Evolutionary conservation across 2,113 vertebrate genomes (phyloP).

Genomic region (Equus quagga): DNA sequence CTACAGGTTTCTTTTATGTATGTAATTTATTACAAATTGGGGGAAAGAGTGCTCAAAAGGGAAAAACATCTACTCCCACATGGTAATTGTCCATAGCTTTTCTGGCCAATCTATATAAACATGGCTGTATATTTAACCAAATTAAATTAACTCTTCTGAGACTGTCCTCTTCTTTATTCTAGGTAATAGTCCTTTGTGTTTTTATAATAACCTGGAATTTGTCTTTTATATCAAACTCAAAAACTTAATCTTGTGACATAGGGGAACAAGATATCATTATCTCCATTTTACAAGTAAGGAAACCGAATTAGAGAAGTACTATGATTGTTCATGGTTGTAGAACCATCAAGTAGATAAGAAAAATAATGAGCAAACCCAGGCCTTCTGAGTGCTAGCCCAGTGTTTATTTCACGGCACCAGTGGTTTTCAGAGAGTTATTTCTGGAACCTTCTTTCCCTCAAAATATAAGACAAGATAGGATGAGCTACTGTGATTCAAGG

Average conservation of each 20-base stretch:
- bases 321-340: not conserved
- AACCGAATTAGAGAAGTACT: not conserved
- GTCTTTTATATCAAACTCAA: not conserved
- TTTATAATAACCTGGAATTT: slow-evolving; percentile 16
- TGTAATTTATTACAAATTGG: not conserved
- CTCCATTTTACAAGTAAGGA: not conserved
- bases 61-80: not conserved
- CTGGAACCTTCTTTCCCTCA: not conserved
- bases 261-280: not conserved
- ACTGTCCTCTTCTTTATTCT: not conserved
- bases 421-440: not conserved
- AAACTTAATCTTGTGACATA: not conserved
- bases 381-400: not conserved
- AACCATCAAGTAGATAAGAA: not conserved
- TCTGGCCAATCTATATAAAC: not conserved
- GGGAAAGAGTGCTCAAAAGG: not conserved
- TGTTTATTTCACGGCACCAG: not conserved
- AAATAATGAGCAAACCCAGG: not conserved
- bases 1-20: not conserved
- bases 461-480: not conserved
- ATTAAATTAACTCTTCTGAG: not conserved
- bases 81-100: not conserved
- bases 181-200: not conserved
- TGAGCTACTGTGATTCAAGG: not conserved
- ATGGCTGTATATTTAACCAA: not conserved